phyloP scores from a whole-genome alignment of 2,113 vertebrate genomes.

The Bettongia penicillata region DNA sequence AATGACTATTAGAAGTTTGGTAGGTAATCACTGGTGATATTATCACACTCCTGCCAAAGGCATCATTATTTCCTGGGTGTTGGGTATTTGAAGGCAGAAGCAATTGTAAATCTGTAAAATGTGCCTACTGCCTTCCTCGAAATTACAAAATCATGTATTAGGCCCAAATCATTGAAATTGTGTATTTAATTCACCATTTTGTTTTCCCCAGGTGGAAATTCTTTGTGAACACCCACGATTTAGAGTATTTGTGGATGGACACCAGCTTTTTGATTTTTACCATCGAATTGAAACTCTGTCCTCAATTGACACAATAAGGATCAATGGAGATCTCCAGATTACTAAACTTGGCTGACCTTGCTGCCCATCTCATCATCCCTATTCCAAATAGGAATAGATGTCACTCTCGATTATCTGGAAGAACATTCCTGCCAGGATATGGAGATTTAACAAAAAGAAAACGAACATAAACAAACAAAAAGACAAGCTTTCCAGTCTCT shows the following conservation, averaged over 20 bases:
- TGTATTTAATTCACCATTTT: slow-evolving; percentile 54
- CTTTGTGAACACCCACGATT: slow-evolving; percentile 98
- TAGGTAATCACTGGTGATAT: neutral
- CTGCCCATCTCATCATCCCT: slow-evolving; percentile 67
- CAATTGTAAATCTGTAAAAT: slow-evolving; percentile 25
- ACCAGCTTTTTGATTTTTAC: slow-evolving; percentile 99
- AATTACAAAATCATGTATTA: neutral
- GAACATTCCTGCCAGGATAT: slow-evolving; percentile 74
- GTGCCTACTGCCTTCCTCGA: slow-evolving; percentile 1
- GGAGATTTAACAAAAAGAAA: slow-evolving; percentile 76
- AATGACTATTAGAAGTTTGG: slow-evolving; percentile 23
- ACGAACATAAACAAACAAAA: slow-evolving; percentile 66
- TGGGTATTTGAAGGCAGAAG: neutral
- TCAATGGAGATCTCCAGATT: slow-evolving; percentile 96
- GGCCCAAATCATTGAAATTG: neutral
- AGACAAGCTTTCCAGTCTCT: slow-evolving; percentile 78
- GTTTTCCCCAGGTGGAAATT: slow-evolving; percentile 93
- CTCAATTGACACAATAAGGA: slow-evolving; percentile 96
- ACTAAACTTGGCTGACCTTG: slow-evolving; percentile 95
- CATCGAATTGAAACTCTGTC: slow-evolving; percentile 95
- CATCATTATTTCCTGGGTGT: neutral
- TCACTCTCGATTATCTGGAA: slow-evolving; percentile 71
- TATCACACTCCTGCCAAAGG: neutral
- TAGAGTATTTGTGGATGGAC: slow-evolving; percentile 98
- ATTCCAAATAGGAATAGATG: slow-evolving; percentile 77